phyloP scores from a whole-genome alignment of 2,888 invertebrate genomes.

The Tromatobia lineatoria region DNA sequence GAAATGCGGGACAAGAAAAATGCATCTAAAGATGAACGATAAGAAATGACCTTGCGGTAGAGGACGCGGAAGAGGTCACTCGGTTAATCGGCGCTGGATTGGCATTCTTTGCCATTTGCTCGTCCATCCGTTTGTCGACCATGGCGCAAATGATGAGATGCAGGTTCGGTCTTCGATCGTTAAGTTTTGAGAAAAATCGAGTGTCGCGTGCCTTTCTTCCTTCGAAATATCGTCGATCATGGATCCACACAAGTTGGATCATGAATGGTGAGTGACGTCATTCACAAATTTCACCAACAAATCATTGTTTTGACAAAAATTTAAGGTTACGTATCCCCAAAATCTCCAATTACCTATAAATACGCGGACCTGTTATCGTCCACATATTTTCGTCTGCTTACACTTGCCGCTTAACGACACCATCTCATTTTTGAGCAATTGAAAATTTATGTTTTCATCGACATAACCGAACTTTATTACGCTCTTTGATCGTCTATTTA shows the following conservation, averaged over 20 bases:
- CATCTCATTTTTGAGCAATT: background rate
- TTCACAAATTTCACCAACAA: constrained; percentile 13
- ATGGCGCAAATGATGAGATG: constrained; percentile 82
- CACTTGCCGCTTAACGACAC: too few relatives aligned
- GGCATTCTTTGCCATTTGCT: background rate
- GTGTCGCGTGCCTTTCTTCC: constrained; percentile 76
- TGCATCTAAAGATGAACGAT: background rate
- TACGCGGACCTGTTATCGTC: background rate
- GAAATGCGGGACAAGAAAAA: background rate
- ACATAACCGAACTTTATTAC: background rate
- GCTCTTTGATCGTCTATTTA: background rate
- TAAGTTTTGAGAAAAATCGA: constrained; percentile 74
- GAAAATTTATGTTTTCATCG: background rate
- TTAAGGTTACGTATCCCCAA: constrained; percentile 76
- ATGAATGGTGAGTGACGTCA: constrained; percentile 78
- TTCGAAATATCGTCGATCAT: constrained; percentile 79
- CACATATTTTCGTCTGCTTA: background rate
- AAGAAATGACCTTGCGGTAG: constrained; percentile 67
- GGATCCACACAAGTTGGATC: constrained; percentile 82
- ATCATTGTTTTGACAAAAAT: constrained; percentile 19
- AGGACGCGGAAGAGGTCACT: constrained; percentile 67
- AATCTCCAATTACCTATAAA: constrained; percentile 9
- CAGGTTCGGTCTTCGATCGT: constrained; percentile 75
- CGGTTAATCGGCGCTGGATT: constrained; percentile 57
- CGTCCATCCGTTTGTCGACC: constrained; percentile 66